Percentiles rank a stretch among this genome's conserved stretches.
Conservation (phyloP, 2,113 vertebrate species). For the Isichthys henryi region DNA sequence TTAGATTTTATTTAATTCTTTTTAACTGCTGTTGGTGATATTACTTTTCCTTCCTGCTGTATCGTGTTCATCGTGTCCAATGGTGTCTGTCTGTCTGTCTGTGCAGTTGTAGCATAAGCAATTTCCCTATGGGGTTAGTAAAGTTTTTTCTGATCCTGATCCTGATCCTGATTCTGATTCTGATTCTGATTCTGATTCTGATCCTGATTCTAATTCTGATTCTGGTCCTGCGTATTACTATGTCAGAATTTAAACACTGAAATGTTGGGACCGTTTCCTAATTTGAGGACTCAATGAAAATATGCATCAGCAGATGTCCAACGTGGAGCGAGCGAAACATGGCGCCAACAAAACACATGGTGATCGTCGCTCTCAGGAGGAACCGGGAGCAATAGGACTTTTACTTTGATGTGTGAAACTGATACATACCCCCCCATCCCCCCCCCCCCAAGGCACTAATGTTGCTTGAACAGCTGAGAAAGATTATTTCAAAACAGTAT, state of each 20-base stretch:
- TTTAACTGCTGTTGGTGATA: no score
- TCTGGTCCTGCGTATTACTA: neutral
- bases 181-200: no score
- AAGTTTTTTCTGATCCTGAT: no score
- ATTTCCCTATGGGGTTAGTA: no score
- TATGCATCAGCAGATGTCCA: neutral
- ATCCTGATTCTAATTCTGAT: no score
- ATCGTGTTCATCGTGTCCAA: no score
- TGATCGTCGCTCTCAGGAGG: neutral
- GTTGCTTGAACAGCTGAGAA: constrained; percentile 17
- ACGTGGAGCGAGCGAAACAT: neutral
- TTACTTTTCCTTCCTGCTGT: no score
- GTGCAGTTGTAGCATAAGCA: no score
- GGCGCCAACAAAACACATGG: neutral
- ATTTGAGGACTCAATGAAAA: neutral
- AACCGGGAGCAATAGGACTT: neutral
- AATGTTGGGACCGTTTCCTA: neutral
- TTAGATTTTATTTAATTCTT: no score
- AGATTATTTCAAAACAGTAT: constrained; percentile 11
- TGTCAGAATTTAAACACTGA: neutral
- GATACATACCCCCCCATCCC: constrained; percentile 6
- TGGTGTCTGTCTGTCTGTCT: no score
- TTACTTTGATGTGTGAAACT: constrained; percentile 16
- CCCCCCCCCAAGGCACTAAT: neutral
- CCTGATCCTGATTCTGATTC: no score